Base-by-base conservation (phyloP, 35 echinoderm and acorn worm genomes). In the Acanthaster planci region DNA sequence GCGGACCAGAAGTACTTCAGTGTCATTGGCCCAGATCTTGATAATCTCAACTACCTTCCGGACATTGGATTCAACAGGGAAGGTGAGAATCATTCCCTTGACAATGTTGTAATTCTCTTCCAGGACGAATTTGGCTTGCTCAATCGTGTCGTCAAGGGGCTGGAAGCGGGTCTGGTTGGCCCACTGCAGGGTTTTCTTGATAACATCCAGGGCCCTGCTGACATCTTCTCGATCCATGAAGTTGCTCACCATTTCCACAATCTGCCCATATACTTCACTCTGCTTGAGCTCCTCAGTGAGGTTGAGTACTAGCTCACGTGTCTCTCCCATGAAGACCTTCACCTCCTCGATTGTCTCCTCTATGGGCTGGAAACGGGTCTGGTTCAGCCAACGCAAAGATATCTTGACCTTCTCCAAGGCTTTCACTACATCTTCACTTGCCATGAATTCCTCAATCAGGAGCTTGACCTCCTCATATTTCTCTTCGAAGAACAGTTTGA, bases 151-250 rank as follows among this genome's bases (percentile, higher is more conserved):
- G 19, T 82, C 82, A 27, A 81, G 80, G 17, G 87, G 67, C 60
- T 89, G 87, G 42, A 31, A 83, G 78, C 87, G 87, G 51, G 87
- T 89, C 57, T 80, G 80, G 87, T 89, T 89, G 34, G 82, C 52
- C 81, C 81, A 83, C 52, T 38, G 54, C 29, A 83, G 0, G 14
- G n/a, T 58, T 30, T 57, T 19, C 27, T 83, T 60, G 54, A 16
- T 15, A 72, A 72, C 30, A 12, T 72, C 64, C 14, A 72, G 14
- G 64, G 26, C 7, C 29, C 30, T 72, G 29, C 26, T 72, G 64
- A 72, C 64, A 72, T 72, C 64, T 72, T 72, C 64, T 72, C 64
- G 26, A 9, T 19, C 64, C 18, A 72, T 26, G 64, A 72, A 72
- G 29, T 72, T 26, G 14, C 23, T 72, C 21, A 31, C 22, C 26